phyloP scores from a whole-genome alignment of 2,797 vertebrate species.

The Eospalax fontanierii region DNA sequence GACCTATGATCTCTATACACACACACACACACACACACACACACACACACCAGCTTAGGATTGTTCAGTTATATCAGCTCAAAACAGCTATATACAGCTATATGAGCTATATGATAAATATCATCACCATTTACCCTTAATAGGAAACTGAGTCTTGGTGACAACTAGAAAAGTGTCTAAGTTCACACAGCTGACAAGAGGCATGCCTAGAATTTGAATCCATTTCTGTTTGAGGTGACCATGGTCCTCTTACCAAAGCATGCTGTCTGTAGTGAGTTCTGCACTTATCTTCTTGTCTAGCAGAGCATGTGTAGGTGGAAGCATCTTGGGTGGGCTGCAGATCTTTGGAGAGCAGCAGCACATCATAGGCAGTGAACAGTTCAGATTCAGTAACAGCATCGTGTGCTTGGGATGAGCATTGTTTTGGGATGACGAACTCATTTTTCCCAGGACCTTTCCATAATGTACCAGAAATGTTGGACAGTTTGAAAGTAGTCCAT shows the following conservation, averaged over 20 bases:
- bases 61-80: background rate
- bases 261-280: background rate
- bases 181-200: background rate
- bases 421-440: background rate
- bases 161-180: background rate
- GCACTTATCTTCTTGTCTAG: background rate
- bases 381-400: background rate
- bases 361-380: accelerated
- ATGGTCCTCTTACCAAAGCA: accelerated
- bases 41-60: no score
- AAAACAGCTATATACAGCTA: no score
- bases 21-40: no score
- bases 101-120: no score
- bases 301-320: accelerated
- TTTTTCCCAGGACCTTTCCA: background rate
- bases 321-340: no score
- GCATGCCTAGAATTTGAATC: background rate
- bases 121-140: no score
- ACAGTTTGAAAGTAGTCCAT: background rate
- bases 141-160: background rate
- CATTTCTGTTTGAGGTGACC: background rate
- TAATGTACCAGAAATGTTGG: background rate
- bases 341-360: no score
- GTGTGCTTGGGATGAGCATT: no score
- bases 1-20: no score